A percentile compares a stretch with the other conserved stretches of the same genome.
These are phyloP conservation scores for Siniperca obscura DNA, from an alignment of 2,797 vertebrate species.

Conservation along the genomic window DNA sequence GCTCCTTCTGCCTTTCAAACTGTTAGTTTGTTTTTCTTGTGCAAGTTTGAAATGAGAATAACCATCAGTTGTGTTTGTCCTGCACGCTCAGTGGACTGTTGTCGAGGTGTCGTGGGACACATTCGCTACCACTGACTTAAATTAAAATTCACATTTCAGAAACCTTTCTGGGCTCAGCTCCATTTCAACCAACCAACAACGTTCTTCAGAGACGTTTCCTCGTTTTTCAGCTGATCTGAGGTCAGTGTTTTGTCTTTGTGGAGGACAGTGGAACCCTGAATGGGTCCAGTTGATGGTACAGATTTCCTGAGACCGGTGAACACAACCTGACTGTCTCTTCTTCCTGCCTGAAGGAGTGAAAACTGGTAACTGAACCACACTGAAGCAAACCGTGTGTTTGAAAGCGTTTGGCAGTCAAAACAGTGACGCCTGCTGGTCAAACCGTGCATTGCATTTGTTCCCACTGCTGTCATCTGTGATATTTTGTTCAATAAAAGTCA, in stretches of 20 bases:
- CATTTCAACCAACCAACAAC: neutral
- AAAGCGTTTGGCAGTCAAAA: neutral
- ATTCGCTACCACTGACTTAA: neutral
- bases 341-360: constrained; percentile 12
- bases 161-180: neutral
- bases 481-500: constrained; percentile 58
- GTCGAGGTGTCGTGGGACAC: no score
- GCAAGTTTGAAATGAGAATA: neutral
- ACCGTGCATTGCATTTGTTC: constrained; percentile 23
- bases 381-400: neutral
- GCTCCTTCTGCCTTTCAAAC: neutral
- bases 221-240: constrained; percentile 12
- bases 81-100: neutral
- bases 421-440: constrained; percentile 53
- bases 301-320: constrained; percentile 39
- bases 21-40: no score
- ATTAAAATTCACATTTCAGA: no score
- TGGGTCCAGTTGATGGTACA: constrained; percentile 51
- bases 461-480: constrained; percentile 11
- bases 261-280: neutral
- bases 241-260: constrained; percentile 12
- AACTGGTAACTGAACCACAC: neutral
- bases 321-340: constrained; percentile 54
- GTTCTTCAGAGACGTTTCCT: constrained; percentile 1
- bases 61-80: neutral